Evolutionary conservation across 1,140 invertebrate genomes (phyloP).

Genomic region (Batillaria attramentaria): DNA sequence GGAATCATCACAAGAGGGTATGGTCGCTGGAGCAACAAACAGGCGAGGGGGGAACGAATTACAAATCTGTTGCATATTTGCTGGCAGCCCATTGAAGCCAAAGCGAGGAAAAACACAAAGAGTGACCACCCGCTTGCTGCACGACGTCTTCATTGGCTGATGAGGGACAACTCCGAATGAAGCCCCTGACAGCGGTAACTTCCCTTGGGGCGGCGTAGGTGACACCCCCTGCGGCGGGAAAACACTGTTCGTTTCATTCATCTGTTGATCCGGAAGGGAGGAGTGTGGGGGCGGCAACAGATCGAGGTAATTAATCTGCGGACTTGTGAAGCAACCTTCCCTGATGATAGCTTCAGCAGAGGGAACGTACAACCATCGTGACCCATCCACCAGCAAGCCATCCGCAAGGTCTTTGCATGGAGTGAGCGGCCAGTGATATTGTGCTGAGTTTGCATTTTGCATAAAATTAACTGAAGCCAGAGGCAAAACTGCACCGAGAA

Average conservation of each 20-base stretch:
- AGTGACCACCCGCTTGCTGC: constrained; percentile 6
- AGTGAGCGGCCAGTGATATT: too few species aligned
- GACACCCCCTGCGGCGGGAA: neutral
- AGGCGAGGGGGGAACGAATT: neutral
- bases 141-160: neutral
- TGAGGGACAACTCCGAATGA: neutral
- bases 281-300: neutral
- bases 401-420: too few species aligned
- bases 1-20: neutral
- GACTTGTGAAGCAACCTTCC: too few species aligned
- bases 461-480: too few species aligned
- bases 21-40: constrained; percentile 7
- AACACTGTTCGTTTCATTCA: neutral
- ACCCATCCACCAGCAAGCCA: too few species aligned
- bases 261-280: constrained; percentile 1
- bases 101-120: neutral
- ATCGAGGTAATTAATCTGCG: constrained; percentile 8
- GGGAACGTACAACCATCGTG: too few species aligned
- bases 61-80: constrained; percentile 15
- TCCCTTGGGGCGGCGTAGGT: neutral
- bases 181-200: neutral
- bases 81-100: neutral
- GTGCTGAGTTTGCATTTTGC: too few species aligned
- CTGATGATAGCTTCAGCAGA: too few species aligned
- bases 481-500: too few species aligned